Evolutionary conservation across 2,113 vertebrate genomes (phyloP), one percentile per base, ranked within the genome.

Genomic region (Ochotona princeps): DNA sequence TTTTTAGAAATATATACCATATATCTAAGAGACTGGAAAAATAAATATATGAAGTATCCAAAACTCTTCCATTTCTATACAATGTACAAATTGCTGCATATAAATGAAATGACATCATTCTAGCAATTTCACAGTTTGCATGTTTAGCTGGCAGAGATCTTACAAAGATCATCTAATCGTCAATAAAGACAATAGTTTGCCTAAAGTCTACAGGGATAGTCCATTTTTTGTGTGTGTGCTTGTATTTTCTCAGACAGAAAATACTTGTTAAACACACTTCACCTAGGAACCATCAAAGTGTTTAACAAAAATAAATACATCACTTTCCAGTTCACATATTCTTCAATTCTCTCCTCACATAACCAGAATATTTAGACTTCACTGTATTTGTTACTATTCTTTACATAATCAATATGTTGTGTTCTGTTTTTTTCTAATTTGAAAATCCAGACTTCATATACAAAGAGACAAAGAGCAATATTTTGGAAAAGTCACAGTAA

Each of bases 1-100:
- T 96, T 49, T 91, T 96, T 95, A 95, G 74, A 96, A 97, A 96
- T 94, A 93, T 54, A 84, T 70, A 66, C 57, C 57, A 74, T 93
- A 28, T 13, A 72, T 91, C 69, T 85, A 79, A 57, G 69, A 74
- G 93, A 92, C 7, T 95, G 94, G 90, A 81, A 94, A 93, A 93
- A 94, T 57, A 74, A 89, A 96, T 81, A n/a, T 49, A 30, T 54
- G 91, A 32, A 8, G 35, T 93, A 63, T 82, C 57, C 75, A 80
- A 74, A 94, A 61, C 63, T 67, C 11, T 91, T 84, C 13, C 44
- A 76, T 44, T 91, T 89, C 74, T 54, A 82, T 70, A 89, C 81
- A 95, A 92, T 85, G 70, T 21, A 94, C 14, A 87, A 89, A 72
- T 93, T 70, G 4, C 5, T 75, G 30, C 47, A 82, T 17, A 87